phyloP scores from a whole-genome alignment of 2,113 vertebrate species.

The Sylvietta virens region DNA sequence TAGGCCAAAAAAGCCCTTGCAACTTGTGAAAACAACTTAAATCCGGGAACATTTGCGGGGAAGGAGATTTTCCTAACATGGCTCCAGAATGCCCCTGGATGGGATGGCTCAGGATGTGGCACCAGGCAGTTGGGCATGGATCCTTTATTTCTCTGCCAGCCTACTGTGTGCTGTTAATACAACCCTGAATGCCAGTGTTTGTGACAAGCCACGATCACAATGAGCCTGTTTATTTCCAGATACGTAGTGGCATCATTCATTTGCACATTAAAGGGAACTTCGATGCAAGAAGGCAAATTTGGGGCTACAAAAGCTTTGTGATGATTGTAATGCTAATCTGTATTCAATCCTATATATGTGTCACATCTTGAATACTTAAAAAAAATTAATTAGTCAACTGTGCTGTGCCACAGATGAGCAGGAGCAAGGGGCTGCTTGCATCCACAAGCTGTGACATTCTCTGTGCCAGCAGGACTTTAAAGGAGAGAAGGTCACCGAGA shows the following conservation, averaged over 20 bases:
- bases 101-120: not conserved
- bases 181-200: not conserved
- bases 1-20: not conserved
- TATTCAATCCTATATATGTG: slow-evolving; percentile 29
- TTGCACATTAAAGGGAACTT: slow-evolving; percentile 48
- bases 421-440: not conserved
- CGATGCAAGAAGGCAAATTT: not conserved
- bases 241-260: not conserved
- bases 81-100: not conserved
- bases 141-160: not conserved
- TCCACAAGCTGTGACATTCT: slow-evolving; percentile 15
- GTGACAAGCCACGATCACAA: not conserved
- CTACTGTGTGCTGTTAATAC: not conserved
- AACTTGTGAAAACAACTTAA: not conserved
- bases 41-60: not conserved
- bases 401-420: slow-evolving; percentile 29
- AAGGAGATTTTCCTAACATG: not conserved
- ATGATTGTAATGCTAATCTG: slow-evolving; percentile 49
- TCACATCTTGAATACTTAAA: slow-evolving; percentile 1
- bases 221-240: slow-evolving; percentile 22
- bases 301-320: not conserved
- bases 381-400: slow-evolving; percentile 52
- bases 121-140: not conserved
- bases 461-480: not conserved
- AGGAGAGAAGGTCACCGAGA: not conserved